Conservation (phyloP, 2,113 vertebrate species). For the Dasypus novemcinctus region DNA sequence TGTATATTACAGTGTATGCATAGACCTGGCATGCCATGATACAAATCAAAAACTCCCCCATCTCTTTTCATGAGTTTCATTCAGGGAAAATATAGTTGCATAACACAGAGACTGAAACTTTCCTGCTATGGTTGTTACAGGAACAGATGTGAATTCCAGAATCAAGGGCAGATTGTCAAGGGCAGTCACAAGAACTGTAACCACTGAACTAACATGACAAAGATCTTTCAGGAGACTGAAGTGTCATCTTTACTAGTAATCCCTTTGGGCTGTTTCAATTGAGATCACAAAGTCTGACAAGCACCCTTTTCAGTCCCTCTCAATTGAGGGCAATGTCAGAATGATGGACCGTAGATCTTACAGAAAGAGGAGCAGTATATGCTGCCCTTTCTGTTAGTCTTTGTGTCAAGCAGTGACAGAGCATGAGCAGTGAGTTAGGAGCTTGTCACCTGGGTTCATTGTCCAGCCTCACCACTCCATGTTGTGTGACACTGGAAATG, state of each 20-base stretch:
- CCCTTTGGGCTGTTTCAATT: neutral
- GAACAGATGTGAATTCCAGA: neutral
- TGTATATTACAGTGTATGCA: accelerated
- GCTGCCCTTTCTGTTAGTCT: neutral
- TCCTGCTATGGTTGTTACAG: neutral
- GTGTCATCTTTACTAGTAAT: neutral
- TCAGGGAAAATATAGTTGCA: neutral
- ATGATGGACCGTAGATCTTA: neutral
- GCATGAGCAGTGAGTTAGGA: neutral
- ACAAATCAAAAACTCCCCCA: neutral
- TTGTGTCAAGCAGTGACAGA: neutral
- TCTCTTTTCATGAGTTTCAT: neutral
- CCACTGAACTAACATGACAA: neutral
- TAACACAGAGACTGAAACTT: neutral
- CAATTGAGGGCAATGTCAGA: neutral
- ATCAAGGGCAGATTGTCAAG: neutral
- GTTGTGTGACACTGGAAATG: neutral
- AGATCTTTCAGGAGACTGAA: neutral
- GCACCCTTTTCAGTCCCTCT: neutral
- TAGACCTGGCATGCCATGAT: neutral
- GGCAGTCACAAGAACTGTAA: neutral
- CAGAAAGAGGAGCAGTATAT: neutral
- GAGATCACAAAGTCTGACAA: neutral
- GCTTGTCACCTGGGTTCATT: neutral
- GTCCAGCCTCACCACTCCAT: neutral